Conservation (phyloP, 2,888 invertebrate genomes). For the Arenicola marina region DNA sequence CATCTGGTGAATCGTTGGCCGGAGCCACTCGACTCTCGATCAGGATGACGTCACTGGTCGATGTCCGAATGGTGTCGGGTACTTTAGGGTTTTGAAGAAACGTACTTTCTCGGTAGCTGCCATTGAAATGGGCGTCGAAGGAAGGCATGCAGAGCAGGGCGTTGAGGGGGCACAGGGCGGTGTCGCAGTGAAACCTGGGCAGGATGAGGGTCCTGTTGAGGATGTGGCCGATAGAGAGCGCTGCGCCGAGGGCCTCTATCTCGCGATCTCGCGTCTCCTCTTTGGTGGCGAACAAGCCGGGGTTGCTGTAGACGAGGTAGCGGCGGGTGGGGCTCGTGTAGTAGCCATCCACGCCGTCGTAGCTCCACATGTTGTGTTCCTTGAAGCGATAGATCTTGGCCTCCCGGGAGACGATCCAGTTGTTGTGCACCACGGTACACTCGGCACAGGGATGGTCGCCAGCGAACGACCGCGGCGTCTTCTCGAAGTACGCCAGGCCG, state of each 20-base stretch:
- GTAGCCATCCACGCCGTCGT: constrained; percentile 12
- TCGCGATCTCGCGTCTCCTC: background rate
- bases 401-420: constrained; percentile 21
- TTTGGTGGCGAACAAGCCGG: constrained; percentile 3
- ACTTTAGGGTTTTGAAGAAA: constrained; percentile 7
- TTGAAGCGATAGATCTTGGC: constrained; percentile 24
- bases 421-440: constrained; percentile 21
- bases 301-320: constrained; percentile 20
- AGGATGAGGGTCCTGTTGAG: constrained; percentile 18
- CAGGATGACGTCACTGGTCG: too few relatives aligned
- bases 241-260: background rate
- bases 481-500: constrained; percentile 19
- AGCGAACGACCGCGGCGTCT: background rate
- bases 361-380: constrained; percentile 17
- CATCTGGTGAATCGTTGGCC: too few relatives aligned
- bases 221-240: background rate
- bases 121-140: constrained; percentile 1
- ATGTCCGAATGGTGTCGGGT: background rate
- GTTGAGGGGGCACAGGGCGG: constrained; percentile 1
- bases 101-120: constrained; percentile 8
- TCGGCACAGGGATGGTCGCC: background rate
- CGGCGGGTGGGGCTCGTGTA: constrained; percentile 10
- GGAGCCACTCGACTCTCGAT: too few relatives aligned
- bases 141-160: background rate
- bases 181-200: constrained; percentile 20